A percentile compares a stretch with the other conserved stretches of the same genome.
Evolutionary conservation across 2,113 vertebrate species (phyloP).

Genomic region (Chunga burmeisteri): DNA sequence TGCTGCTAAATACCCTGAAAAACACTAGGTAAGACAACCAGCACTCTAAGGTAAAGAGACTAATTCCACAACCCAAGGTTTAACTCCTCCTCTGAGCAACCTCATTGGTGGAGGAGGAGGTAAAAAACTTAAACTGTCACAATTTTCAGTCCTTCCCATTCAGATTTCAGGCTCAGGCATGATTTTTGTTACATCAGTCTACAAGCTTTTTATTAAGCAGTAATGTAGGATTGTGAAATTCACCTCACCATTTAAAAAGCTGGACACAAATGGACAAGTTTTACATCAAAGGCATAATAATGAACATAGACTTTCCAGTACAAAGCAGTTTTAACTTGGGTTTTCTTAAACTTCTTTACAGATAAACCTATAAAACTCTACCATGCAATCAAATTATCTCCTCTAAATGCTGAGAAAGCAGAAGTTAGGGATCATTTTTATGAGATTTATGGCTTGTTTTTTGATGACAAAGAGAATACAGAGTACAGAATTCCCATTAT

Average conservation of each 20-base stretch:
- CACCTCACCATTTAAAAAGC: not conserved
- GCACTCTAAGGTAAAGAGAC: not conserved
- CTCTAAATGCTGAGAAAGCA: not conserved
- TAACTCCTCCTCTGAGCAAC: not conserved
- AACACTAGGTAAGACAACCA: not conserved
- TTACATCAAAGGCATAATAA: not conserved
- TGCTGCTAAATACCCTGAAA: not conserved
- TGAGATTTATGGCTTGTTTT: not conserved
- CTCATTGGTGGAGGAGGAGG: too few relatives aligned
- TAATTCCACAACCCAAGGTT: not conserved
- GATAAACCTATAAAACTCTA: not conserved
- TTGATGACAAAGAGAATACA: not conserved
- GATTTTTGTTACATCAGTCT: not conserved
- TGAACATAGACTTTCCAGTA: not conserved
- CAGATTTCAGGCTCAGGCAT: not conserved
- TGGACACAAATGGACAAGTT: not conserved
- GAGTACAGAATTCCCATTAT: not conserved
- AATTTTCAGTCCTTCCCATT: not conserved
- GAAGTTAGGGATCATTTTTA: not conserved
- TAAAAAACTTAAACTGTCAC: not conserved
- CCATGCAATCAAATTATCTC: not conserved
- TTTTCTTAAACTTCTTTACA: not conserved
- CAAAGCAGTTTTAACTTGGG: not conserved
- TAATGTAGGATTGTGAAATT: not conserved
- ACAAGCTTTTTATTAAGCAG: not conserved